Base-by-base conservation (phyloP, 2,797 vertebrate species). In the Apogon hyalosoma region DNA sequence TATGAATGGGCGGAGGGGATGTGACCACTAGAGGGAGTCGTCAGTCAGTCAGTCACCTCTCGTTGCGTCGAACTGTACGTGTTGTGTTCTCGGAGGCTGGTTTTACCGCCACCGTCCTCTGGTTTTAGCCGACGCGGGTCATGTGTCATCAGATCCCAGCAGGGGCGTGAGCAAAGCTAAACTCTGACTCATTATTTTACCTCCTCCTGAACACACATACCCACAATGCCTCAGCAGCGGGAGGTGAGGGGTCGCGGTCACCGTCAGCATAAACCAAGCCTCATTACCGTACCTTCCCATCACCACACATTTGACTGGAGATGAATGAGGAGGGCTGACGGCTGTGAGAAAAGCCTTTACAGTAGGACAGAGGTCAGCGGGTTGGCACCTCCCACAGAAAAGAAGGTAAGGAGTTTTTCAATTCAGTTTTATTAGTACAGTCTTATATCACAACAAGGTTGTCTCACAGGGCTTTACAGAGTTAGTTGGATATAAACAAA, bases 271-370 rank as follows among this genome's bases (percentile, higher is more conserved):
- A 63, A 69, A 75, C 74, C 31, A 36, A 55, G 53, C 51, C 71
- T 77, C 71, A 85, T 89, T 88, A 87, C 66, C 69, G 73, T 69
- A 66, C 43, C 53, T 61, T 81, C 53, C 45, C 54, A 79, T 84
- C 83, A 83, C 54, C 62, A 19, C 70, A 82, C 69, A 72, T 67
- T 18, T 69, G 73, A 86, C 24, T 2, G 21, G 67, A 77, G 19
- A 63, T 59, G 71, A 65, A 83, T 77, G 43, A 56, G 21, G 70
- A 72, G 57, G 67, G 36, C 21, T 24, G 8, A 39, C 70, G 46
- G 15, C 41, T 43, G 57, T 13, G 18, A 69, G 69, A 60, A 69
- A 65, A 53, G 18, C 48, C 54, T 73, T 62, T 62, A 53, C 51
- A 57, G 75, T 76, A 51, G 1, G 11, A 16, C 16, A 64, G 70